Evolutionary conservation across 2,888 invertebrate genomes (phyloP).

Genomic region (Seira musarum): DNA sequence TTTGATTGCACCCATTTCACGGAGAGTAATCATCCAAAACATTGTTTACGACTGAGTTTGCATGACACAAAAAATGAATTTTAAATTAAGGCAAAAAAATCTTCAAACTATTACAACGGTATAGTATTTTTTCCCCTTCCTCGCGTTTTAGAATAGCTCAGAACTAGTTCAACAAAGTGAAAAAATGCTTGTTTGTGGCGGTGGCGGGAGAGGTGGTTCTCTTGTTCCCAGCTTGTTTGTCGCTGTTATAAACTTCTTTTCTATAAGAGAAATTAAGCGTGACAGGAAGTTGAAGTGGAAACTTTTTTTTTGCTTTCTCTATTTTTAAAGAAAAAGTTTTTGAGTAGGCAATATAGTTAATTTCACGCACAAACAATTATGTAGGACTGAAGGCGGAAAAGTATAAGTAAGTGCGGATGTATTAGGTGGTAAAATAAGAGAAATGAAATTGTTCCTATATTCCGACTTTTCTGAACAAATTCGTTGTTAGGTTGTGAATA

Average conservation of each 20-base stretch:
- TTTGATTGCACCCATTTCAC: slow-evolving; percentile 2
- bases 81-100: not conserved
- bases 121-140: not conserved
- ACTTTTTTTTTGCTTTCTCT: slow-evolving; percentile 19
- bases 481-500: no score
- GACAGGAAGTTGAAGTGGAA: slow-evolving; percentile 44
- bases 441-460: not conserved
- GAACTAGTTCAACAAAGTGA: slow-evolving; percentile 7
- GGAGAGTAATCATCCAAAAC: not conserved
- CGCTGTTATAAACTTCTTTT: slow-evolving; percentile 9
- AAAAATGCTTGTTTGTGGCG: slow-evolving; percentile 1
- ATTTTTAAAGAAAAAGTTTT: slow-evolving; percentile 10
- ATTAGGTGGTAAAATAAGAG: slow-evolving; percentile 8
- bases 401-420: not conserved
- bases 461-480: not conserved
- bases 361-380: slow-evolving; percentile 41
- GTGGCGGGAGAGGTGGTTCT: not conserved
- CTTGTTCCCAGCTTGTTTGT: slow-evolving; percentile 10
- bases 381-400: no score
- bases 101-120: not conserved
- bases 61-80: slow-evolving; percentile 20
- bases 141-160: not conserved
- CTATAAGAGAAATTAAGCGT: slow-evolving; percentile 39
- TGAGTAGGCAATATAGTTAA: slow-evolving; percentile 24
- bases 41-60: not conserved